Base-by-base conservation (phyloP, 2,888 invertebrate genomes). In the Tetrapedia diversipes region DNA sequence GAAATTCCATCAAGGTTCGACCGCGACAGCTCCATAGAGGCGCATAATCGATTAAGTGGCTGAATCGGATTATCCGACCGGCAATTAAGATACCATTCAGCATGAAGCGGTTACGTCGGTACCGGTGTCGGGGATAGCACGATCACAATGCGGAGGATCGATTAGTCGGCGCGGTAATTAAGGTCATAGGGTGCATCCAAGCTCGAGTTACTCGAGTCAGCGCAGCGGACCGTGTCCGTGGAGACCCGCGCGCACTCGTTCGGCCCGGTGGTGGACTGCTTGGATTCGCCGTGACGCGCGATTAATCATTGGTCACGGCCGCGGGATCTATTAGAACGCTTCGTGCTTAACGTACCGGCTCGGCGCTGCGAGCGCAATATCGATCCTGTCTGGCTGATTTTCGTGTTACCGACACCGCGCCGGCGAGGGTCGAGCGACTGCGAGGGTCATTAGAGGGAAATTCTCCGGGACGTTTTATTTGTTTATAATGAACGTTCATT, bases 91-190 rank as follows among this genome's bases (percentile, higher is more conserved):
- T 74, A 75, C 82, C 82, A 82, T 84, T 80, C 78, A 75, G 63
- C 71, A 57, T 61, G 71, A 53, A 79, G 79, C 68, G 82, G 77
- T 80, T 80, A 77, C 77, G 74, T 79, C 77, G 82, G 83, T 80
- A 73, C 82, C 80, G 75, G 83, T 76, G 84, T 82, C 80, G 80
- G 61, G 70, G 61, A 74, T 80, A 78, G 82, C 64, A 74, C 78
- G 80, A 84, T 84, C 78, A 82, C 84, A 84, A 84, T 84, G 84
- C 84, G 59, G 74, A 49, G 80, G 78, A 84, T 84, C 83, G 83
- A 84, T 82, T 81, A 80, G 82, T 73, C 82, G 80, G 77, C 80
- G 59, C 73, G 71, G 84, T 84, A 84, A 84, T 84, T 84, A 84
- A 84, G 84, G 84, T 84, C 84, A 75, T 63, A 78, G 80, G 76